phyloP scores from a whole-genome alignment of 2,888 invertebrate genomes.

The Dryadula phaetusa region DNA sequence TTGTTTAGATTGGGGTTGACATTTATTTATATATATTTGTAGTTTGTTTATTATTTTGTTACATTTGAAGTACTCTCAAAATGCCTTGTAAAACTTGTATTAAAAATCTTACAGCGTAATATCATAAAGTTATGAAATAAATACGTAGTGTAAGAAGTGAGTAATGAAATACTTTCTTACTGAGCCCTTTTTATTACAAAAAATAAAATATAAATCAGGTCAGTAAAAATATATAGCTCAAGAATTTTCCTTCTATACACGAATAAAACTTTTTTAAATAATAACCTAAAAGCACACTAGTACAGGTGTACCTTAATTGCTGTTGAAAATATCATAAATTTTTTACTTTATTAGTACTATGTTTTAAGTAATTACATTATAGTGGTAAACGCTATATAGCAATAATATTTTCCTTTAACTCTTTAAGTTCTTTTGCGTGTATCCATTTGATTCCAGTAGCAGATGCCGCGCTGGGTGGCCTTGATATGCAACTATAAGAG shows the following conservation, averaged over 20 bases:
- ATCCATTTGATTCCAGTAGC: conserved; percentile 79
- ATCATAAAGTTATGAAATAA: background rate
- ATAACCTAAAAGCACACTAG: background rate
- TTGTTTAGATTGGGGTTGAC: conserved; percentile 12
- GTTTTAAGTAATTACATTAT: conserved; percentile 15
- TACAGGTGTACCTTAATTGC: background rate
- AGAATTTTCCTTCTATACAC: conserved; percentile 2
- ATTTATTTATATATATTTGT: conserved; percentile 8
- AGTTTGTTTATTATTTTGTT: background rate
- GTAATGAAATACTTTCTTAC: background rate
- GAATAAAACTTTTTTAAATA: background rate
- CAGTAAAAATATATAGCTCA: background rate
- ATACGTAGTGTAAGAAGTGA: background rate
- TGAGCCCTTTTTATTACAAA: background rate
- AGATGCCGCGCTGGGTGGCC: conserved; percentile 72
- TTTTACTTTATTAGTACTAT: conserved; percentile 9
- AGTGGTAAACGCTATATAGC: conserved; percentile 30
- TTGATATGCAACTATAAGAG: conserved; percentile 60
- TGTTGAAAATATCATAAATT: conserved; percentile 14
- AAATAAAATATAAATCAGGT: background rate
- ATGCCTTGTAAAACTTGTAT: background rate
- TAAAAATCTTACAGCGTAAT: background rate
- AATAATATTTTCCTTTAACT: conserved; percentile 50
- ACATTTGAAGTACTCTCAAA: background rate
- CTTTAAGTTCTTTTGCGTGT: conserved; percentile 68